phyloP scores from a whole-genome alignment of 2,888 invertebrate species.

The Brenthis ino region DNA sequence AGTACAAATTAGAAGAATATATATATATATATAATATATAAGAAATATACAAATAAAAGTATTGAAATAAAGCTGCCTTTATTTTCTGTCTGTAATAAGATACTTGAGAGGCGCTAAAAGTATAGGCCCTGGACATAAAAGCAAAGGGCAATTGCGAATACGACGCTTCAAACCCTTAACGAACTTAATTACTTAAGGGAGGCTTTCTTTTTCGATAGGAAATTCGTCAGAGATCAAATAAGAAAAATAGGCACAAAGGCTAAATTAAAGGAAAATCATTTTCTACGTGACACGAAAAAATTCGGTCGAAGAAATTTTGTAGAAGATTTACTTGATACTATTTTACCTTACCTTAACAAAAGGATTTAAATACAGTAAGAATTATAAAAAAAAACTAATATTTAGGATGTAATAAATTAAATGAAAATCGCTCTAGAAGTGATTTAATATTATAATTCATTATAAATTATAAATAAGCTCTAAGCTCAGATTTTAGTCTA shows the following conservation, averaged over 20 bases:
- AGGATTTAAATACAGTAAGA: no score
- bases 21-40: neutral
- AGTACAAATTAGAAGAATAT: no score
- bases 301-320: neutral
- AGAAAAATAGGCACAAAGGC: constrained; percentile 13
- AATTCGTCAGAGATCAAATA: constrained; percentile 32
- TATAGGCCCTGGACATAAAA: constrained; percentile 31
- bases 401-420: no score
- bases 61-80: constrained; percentile 16
- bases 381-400: no score
- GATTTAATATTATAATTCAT: no score
- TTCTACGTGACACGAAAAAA: constrained; percentile 2
- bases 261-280: constrained; percentile 11
- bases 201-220: constrained; percentile 30
- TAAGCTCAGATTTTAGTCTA: no score
- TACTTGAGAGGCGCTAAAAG: constrained; percentile 25
- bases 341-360: no score
- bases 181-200: constrained; percentile 38
- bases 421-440: no score
- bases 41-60: neutral
- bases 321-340: no score
- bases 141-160: constrained; percentile 35
- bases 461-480: no score
- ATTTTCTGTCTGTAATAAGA: constrained; percentile 29
- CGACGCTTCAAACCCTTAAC: constrained; percentile 36